Evolutionary conservation across 2,797 vertebrate genomes (phyloP).

Genomic region (Sebastes wilsoni): DNA sequence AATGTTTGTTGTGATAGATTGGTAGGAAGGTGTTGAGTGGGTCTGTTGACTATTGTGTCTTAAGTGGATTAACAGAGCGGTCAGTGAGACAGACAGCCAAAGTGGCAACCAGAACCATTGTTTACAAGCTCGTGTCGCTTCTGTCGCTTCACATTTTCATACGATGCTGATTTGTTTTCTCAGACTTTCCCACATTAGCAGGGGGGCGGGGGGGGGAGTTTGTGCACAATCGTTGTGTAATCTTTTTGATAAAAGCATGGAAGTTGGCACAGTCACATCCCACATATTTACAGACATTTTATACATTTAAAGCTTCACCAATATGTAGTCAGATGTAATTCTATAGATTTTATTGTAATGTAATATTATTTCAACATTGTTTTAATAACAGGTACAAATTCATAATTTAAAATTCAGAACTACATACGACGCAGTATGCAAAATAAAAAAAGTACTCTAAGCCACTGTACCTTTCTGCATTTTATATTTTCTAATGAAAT

Average conservation of each 20-base stretch:
- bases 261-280: constrained; percentile 33
- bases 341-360: neutral
- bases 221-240: constrained; percentile 58
- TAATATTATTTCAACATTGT: neutral
- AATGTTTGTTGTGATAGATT: constrained; percentile 35
- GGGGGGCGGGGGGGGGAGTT: constrained; percentile 5
- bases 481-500: neutral
- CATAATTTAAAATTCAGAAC: neutral
- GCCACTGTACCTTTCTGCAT: neutral
- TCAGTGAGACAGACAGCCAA: constrained; percentile 72
- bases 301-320: neutral
- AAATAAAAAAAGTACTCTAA: neutral
- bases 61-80: constrained; percentile 81
- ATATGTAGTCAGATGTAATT: neutral
- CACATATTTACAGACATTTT: constrained; percentile 13
- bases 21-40: constrained; percentile 17
- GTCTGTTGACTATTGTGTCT: constrained; percentile 66
- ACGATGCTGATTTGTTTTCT: constrained; percentile 55
- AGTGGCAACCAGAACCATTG: constrained; percentile 75
- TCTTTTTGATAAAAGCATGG: constrained; percentile 54
- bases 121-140: constrained; percentile 72
- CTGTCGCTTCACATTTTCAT: constrained; percentile 64
- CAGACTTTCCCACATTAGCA: constrained; percentile 35
- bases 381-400: neutral
- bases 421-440: neutral